A percentile compares a stretch with the other conserved stretches of the same genome.
Evolutionary conservation across 2,113 vertebrate species (phyloP).

Genomic region (Mohoua ochrocephala): DNA sequence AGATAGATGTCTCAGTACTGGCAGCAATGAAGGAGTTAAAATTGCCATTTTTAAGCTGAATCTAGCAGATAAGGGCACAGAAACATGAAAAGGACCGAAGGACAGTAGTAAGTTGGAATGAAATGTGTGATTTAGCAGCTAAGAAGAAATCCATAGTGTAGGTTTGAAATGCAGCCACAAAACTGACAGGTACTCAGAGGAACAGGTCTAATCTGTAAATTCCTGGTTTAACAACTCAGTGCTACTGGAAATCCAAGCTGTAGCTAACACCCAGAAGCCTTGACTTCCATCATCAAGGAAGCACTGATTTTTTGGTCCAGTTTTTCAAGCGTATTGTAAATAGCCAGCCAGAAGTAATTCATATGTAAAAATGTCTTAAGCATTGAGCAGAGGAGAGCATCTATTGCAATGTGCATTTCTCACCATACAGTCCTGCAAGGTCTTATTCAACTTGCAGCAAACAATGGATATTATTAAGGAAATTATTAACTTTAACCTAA

Average conservation of each 20-base stretch:
- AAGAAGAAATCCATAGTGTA: background rate
- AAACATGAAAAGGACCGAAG: background rate
- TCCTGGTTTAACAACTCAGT: background rate
- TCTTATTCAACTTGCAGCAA: background rate
- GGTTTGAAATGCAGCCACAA: background rate
- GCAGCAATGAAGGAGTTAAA: background rate
- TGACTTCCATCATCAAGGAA: background rate
- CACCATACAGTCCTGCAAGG: background rate
- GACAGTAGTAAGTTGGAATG: background rate
- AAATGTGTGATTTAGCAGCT: background rate
- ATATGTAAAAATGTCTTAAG: background rate
- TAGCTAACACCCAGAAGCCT: background rate
- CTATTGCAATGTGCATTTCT: background rate
- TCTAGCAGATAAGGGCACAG: background rate
- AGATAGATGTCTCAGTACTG: background rate
- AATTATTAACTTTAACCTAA: background rate
- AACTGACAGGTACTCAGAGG: background rate
- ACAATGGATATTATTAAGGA: background rate
- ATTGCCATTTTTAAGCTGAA: background rate
- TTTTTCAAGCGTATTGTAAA: background rate
- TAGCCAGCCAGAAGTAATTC: background rate
- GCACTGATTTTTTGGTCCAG: background rate
- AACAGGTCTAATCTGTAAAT: background rate
- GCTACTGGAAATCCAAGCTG: background rate
- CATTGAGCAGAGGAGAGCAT: background rate